phyloP scores from a whole-genome alignment of 2,888 invertebrate species.

The Microctonus hyperodae region DNA sequence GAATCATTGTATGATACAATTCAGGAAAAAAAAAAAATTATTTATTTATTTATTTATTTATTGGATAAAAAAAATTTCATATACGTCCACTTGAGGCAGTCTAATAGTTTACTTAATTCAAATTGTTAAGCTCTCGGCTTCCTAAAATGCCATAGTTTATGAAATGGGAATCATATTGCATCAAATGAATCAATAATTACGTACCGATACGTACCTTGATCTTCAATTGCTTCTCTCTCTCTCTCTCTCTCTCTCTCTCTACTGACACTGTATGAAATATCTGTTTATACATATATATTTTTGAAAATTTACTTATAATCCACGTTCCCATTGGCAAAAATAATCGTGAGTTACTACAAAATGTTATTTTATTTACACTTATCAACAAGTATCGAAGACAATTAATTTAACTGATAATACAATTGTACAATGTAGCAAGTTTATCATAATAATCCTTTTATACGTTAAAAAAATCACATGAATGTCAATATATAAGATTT shows the following conservation, averaged over 20 bases:
- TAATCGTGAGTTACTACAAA: background rate
- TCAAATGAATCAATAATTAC: background rate
- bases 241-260: too few species aligned
- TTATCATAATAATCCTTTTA: background rate
- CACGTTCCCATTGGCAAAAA: background rate
- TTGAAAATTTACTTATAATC: background rate
- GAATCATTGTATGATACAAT: background rate
- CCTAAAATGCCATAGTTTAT: too few species aligned
- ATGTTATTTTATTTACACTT: background rate
- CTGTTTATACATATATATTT: background rate
- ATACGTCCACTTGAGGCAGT: too few species aligned
- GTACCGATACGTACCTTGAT: constrained; percentile 26
- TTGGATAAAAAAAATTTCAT: background rate
- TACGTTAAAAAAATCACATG: background rate
- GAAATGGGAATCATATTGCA: background rate
- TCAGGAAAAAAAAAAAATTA: background rate
- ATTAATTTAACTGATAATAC: background rate
- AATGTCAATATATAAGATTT: too few species aligned
- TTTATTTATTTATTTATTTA: too few species aligned
- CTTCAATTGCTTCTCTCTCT: background rate
- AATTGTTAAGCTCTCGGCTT: too few species aligned
- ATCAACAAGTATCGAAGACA: background rate
- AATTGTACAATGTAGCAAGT: background rate
- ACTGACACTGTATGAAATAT: background rate
- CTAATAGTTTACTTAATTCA: too few species aligned